Percentiles rank a stretch among this genome's conserved stretches.
Conservation (phyloP, 2,797 vertebrate species). For the Sebastes iracundus region DNA sequence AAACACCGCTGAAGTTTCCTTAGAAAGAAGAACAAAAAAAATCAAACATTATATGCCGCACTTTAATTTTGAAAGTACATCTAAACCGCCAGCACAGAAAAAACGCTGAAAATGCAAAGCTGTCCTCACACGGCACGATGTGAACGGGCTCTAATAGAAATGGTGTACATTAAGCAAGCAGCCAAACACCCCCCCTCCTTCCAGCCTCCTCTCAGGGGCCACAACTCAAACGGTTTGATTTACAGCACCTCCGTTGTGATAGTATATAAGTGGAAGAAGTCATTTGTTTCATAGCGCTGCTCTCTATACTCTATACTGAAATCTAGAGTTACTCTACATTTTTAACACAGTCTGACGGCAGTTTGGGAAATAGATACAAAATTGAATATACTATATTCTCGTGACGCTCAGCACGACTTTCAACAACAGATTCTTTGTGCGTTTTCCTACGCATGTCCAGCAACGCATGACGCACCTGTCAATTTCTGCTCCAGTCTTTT, state of each 20-base stretch:
- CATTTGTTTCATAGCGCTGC: background rate
- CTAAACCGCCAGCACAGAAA: background rate
- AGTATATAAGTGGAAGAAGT: background rate
- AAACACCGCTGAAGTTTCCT: background rate
- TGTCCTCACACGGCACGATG: conserved; percentile 25
- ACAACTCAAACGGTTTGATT: conserved; percentile 22
- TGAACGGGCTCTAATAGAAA: conserved; percentile 47
- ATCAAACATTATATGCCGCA: conserved; percentile 2
- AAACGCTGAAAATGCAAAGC: conserved; percentile 48
- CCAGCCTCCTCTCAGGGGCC: conserved; percentile 1
- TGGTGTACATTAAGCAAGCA: conserved; percentile 25
- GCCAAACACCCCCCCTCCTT: conserved; percentile 34
- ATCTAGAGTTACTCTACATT: no score
- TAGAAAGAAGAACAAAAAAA: background rate
- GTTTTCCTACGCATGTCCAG: no score
- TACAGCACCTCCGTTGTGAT: conserved; percentile 3
- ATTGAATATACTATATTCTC: no score
- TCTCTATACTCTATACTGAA: no score
- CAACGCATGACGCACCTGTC: no score
- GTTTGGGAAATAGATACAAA: no score
- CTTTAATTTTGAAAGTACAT: conserved; percentile 42
- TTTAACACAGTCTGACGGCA: no score
- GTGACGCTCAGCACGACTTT: no score
- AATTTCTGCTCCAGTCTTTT: no score
- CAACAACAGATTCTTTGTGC: no score